A percentile compares a stretch with the other conserved stretches of the same genome.
phyloP scores from a whole-genome alignment of 2,888 invertebrate genomes.

The Eupithecia abbreviata region DNA sequence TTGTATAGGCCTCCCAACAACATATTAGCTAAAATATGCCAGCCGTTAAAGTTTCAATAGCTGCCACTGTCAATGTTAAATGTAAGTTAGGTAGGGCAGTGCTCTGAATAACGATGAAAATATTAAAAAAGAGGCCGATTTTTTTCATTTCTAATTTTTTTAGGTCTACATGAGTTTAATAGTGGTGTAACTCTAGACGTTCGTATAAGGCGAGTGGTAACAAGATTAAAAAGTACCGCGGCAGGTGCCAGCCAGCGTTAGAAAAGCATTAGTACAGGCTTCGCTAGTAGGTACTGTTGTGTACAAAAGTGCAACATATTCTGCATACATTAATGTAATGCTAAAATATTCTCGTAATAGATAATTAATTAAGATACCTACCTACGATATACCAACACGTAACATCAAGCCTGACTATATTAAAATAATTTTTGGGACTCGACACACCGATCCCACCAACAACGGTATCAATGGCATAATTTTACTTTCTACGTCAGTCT shows the following conservation, averaged over 20 bases:
- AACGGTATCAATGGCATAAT: background rate
- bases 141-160: background rate
- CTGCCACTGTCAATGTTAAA: background rate
- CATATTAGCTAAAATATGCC: background rate
- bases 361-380: background rate
- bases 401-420: no score
- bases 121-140: background rate
- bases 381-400: background rate
- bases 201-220: constrained; percentile 76
- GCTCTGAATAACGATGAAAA: background rate
- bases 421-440: background rate
- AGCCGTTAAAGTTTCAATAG: no score
- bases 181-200: constrained; percentile 77
- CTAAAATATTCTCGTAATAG: background rate
- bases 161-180: constrained; percentile 64
- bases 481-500: background rate
- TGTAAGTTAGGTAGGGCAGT: background rate
- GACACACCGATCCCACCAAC: background rate
- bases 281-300: constrained; percentile 31
- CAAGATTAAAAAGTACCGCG: constrained; percentile 78
- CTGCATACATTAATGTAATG: background rate
- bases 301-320: background rate
- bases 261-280: constrained; percentile 69
- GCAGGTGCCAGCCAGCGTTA: constrained; percentile 76
- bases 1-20: no score